A percentile compares a stretch with the other conserved stretches of the same genome.
Evolutionary conservation across 2,888 invertebrate genomes (phyloP).

Genomic region (Xanthia icteritia): DNA sequence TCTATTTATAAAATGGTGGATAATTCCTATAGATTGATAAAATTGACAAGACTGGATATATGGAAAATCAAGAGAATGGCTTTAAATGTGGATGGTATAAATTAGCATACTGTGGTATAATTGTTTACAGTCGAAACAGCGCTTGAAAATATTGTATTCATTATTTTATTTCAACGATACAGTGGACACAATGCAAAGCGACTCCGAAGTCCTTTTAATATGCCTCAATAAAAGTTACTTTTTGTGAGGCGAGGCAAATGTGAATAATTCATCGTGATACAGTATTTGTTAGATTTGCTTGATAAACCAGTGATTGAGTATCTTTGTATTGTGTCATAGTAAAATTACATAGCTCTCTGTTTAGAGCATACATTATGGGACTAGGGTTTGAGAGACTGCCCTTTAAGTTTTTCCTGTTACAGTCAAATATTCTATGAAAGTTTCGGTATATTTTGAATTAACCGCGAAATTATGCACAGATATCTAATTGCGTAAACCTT

Average conservation of each 20-base stretch:
- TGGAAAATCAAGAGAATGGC: conserved; percentile 25
- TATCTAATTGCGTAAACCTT: too few relatives aligned
- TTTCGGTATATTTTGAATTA: neutral
- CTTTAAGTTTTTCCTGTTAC: neutral
- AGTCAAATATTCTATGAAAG: neutral
- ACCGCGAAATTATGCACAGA: neutral
- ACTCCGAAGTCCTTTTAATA: conserved; percentile 1
- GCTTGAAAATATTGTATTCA: conserved; percentile 39
- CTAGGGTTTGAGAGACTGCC: conserved; percentile 41
- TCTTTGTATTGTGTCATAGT: conserved; percentile 56
- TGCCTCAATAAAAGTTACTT: conserved; percentile 16
- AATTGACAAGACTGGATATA: conserved; percentile 43
- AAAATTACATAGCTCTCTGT: conserved; percentile 51
- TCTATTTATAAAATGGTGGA: conserved; percentile 48
- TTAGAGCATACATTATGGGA: conserved; percentile 40
- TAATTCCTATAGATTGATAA: conserved; percentile 61
- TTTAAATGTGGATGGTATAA: conserved; percentile 23
- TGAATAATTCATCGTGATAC: conserved; percentile 3
- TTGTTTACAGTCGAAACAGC: conserved; percentile 53
- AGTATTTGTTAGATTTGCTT: conserved; percentile 8
- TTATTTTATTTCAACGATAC: conserved; percentile 46
- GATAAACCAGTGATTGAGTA: conserved; percentile 27
- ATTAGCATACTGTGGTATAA: conserved; percentile 12
- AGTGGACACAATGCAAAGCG: conserved; percentile 41
- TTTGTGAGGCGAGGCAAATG: conserved; percentile 4